phyloP scores from a whole-genome alignment of 2,797 vertebrate genomes.

The Microctenopoma stevenorrisi region DNA sequence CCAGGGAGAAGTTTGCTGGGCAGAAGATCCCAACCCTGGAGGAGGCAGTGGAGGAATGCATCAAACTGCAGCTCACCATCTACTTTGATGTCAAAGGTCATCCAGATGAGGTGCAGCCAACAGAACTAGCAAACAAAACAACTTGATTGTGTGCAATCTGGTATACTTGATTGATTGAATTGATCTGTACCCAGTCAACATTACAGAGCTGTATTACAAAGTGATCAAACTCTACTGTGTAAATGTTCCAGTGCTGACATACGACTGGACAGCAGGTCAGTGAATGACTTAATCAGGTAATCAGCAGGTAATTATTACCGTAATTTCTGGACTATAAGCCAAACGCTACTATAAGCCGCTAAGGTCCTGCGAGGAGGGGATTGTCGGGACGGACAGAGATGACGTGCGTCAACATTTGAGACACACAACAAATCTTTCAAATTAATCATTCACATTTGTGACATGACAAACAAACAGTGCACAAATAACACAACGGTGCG shows the following conservation, averaged over 20 bases:
- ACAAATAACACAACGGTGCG: too few species aligned
- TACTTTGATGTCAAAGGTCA: constrained; percentile 98
- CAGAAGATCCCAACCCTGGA: constrained; percentile 93
- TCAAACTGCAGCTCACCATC: constrained; percentile 88
- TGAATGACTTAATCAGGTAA: neutral
- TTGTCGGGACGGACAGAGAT: too few species aligned
- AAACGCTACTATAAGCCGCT: too few species aligned
- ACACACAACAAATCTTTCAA: too few species aligned
- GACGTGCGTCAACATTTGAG: too few species aligned
- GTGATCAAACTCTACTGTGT: neutral
- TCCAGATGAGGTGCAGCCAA: constrained; percentile 87
- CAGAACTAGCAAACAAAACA: constrained; percentile 13
- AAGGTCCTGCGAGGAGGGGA: too few species aligned
- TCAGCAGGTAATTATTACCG: too few species aligned
- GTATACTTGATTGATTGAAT: constrained; percentile 24
- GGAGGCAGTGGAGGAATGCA: constrained; percentile 91
- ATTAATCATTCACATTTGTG: too few species aligned
- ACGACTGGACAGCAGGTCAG: neutral
- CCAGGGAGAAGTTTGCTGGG: constrained; percentile 85
- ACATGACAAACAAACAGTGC: too few species aligned
- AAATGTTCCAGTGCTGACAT: neutral
- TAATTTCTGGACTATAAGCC: too few species aligned
- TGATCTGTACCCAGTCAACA: constrained; percentile 9
- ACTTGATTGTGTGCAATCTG: neutral
- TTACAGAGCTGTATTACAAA: neutral